Percentiles rank a stretch among this genome's conserved stretches.
Conservation (phyloP, 2,113 vertebrate species). For the Microtus montanus region DNA sequence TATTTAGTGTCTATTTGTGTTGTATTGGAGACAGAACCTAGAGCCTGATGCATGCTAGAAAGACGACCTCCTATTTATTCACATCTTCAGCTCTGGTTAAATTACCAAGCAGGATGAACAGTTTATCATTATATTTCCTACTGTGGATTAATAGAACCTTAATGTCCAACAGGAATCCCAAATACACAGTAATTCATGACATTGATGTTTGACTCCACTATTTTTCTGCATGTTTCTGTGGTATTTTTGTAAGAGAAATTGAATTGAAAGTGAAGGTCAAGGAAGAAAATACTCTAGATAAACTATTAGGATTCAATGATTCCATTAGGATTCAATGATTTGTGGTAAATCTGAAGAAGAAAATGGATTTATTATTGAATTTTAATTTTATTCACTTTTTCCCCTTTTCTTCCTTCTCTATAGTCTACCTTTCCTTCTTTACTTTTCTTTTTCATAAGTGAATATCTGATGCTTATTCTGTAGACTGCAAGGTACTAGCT, state of each 20-base stretch:
- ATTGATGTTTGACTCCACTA: neutral
- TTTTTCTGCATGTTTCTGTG: neutral
- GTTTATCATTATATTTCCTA: neutral
- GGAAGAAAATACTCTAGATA: neutral
- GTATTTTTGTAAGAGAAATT: neutral
- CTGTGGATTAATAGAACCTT: neutral
- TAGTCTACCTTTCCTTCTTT: neutral
- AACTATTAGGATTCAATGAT: neutral
- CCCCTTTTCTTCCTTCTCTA: neutral
- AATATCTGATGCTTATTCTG: neutral
- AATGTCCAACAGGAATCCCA: neutral
- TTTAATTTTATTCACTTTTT: neutral
- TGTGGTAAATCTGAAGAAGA: neutral
- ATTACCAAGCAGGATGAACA: neutral
- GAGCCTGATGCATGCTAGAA: neutral
- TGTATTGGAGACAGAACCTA: neutral
- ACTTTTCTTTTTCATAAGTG: neutral
- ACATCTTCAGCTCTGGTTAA: neutral
- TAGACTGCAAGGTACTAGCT: neutral
- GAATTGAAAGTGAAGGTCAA: conserved; percentile 2
- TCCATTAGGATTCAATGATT: neutral
- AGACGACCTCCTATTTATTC: too few species aligned
- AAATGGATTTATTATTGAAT: neutral
- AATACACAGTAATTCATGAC: neutral
- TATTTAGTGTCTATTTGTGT: neutral